Conservation (phyloP, 2,888 invertebrate species). For the Phytoseiulus persimilis region DNA sequence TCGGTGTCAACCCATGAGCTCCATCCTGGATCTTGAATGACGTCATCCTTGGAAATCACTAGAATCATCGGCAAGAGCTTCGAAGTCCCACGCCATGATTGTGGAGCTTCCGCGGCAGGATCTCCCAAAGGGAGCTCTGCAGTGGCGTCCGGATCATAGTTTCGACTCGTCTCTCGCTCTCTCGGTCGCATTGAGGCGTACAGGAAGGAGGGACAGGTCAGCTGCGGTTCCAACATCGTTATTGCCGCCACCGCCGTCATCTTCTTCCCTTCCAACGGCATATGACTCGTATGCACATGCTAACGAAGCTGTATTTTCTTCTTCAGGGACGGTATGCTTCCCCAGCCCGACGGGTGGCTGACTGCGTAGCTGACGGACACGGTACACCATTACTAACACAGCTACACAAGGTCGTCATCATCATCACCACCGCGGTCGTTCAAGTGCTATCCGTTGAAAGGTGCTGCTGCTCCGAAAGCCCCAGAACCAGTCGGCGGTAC, state of each 20-base stretch:
- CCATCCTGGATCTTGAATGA: no score
- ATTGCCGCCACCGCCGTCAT: not conserved
- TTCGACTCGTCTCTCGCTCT: no score
- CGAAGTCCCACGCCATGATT: no score
- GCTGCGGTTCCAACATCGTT: not conserved
- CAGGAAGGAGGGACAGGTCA: not conserved
- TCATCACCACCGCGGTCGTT: not conserved
- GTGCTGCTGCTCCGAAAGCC: not conserved
- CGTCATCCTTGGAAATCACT: no score
- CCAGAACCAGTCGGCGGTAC: not conserved
- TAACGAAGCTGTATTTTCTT: not conserved
- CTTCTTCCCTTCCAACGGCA: not conserved
- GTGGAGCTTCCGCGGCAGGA: no score
- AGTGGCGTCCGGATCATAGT: no score
- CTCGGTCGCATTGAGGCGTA: not conserved
- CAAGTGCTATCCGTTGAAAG: not conserved
- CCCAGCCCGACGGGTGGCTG: not conserved
- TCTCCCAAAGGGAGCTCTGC: no score
- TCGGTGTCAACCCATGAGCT: no score
- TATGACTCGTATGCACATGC: not conserved
- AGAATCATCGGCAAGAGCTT: no score
- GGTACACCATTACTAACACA: not conserved
- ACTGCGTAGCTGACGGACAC: not conserved
- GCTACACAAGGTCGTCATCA: not conserved
- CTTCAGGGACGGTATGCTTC: not conserved